Evolutionary conservation across 2,888 invertebrate species (phyloP), one percentile per base, ranked within the genome.

Genomic region (Andrena camellia): DNA sequence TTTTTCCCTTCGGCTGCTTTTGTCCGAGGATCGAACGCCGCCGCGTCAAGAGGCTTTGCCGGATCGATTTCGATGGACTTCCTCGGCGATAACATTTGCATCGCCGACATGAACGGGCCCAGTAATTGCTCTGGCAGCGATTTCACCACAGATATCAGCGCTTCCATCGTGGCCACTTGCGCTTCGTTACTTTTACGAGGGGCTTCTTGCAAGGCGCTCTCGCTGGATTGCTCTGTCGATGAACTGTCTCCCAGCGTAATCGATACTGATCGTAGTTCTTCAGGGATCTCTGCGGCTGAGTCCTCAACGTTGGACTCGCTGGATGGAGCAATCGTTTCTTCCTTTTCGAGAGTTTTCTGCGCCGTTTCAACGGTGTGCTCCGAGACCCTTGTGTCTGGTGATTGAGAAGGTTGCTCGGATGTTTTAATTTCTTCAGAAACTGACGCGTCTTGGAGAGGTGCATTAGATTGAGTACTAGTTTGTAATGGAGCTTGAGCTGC

Each of bases 81-180:
- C 79, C 88, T 92, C 2, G 90, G 80, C 3, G 91, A 89, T 31
- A 93, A 59, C 81, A 90, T 88, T 76, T 91, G 91, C 77, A 94
- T 80, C 0, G 93, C 93, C 13, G 90, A 86, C 8, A 92, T 89
- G 70, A 94, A 85, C 8, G 93, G 92, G 20, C 89, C 91, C 23
- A 93, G 78, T 50, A 93, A 81, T 83, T 93, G 91, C 73, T 92
- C 92, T 1, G 94, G 93, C 63, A 94, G 78, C 68, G 91, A 91
- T 84, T 89, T 93, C 83, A 93, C 90, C 0, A 91, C 92, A 5
- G 90, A 88, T 76, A 94, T 81, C 48, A 94, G 82, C 74, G 92
- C 90, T 17, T 93, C 90, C 48, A 93, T 85, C 7, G 91, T 80
- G 23, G 85, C 89, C 69, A 73, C 60, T 29, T 83, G 84, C 33